These are phyloP conservation scores for Rhinoraja longicauda DNA, from an alignment of 2,797 vertebrate species.

Conservation along the genomic window DNA sequence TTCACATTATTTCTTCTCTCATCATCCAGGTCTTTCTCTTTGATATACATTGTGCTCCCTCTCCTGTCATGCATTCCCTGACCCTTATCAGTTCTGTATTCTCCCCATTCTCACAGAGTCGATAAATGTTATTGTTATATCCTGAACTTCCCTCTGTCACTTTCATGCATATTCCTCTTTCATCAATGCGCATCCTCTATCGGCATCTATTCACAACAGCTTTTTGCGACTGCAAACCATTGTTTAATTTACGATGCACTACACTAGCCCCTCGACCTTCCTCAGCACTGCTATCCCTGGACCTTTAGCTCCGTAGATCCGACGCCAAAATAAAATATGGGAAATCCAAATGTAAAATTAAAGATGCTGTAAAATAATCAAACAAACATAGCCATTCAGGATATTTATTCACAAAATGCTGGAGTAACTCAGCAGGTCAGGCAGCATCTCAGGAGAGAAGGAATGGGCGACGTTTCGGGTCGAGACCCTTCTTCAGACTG, in stretches of 20 bases:
- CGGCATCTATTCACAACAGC: background rate
- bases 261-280: too few relatives aligned
- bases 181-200: background rate
- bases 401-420: too few relatives aligned
- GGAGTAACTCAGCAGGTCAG: too few relatives aligned
- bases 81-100: background rate
- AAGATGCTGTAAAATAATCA: too few relatives aligned
- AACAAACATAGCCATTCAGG: too few relatives aligned
- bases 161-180: background rate
- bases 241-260: background rate
- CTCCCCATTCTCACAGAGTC: background rate
- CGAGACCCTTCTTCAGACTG: too few relatives aligned
- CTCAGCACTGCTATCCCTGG: background rate
- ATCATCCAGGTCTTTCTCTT: background rate
- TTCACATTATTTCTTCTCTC: background rate
- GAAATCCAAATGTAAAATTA: too few relatives aligned
- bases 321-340: too few relatives aligned
- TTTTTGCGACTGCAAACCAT: background rate
- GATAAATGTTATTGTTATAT: background rate
- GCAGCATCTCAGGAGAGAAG: too few relatives aligned
- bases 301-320: background rate
- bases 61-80: background rate
- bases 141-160: background rate
- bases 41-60: background rate
- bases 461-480: too few relatives aligned